These are phyloP conservation scores for Labia minor DNA, from an alignment of 2,888 invertebrate species.

Conservation along the genomic window DNA sequence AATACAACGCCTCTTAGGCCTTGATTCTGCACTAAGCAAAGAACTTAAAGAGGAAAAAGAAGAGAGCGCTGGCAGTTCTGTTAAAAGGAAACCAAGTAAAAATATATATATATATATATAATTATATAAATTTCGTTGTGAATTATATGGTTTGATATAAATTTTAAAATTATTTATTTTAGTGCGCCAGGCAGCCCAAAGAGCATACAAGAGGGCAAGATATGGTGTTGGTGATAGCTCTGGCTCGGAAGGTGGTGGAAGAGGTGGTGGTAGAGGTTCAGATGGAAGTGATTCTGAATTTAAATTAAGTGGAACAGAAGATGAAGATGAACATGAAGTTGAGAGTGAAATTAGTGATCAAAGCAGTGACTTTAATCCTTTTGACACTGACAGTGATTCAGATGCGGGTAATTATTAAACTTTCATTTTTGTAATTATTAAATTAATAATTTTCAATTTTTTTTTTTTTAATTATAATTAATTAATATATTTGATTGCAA, in stretches of 20 bases:
- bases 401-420: constrained; percentile 50
- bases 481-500: constrained; percentile 18
- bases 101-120: constrained; percentile 7
- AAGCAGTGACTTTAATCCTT: constrained; percentile 87
- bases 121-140: no score
- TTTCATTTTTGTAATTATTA: not conserved
- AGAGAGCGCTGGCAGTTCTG: constrained; percentile 35
- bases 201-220: constrained; percentile 45
- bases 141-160: no score
- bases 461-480: constrained; percentile 16
- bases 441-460: not conserved
- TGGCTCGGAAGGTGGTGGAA: constrained; percentile 46
- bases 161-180: constrained; percentile 25
- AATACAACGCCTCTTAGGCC: constrained; percentile 61
- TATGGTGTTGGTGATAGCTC: constrained; percentile 46
- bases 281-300: constrained; percentile 31
- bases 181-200: constrained; percentile 49
- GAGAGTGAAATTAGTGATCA: constrained; percentile 48
- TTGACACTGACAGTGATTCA: constrained; percentile 68
- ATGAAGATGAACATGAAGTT: constrained; percentile 30
- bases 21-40: constrained; percentile 29
- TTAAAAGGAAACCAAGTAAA: constrained; percentile 48
- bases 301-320: constrained; percentile 34
- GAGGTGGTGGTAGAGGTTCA: constrained; percentile 31
- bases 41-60: constrained; percentile 29